These are phyloP conservation scores for Megaustenia siamemsis DNA, from an alignment of 2,888 invertebrate genomes.

Conservation along the genomic window DNA sequence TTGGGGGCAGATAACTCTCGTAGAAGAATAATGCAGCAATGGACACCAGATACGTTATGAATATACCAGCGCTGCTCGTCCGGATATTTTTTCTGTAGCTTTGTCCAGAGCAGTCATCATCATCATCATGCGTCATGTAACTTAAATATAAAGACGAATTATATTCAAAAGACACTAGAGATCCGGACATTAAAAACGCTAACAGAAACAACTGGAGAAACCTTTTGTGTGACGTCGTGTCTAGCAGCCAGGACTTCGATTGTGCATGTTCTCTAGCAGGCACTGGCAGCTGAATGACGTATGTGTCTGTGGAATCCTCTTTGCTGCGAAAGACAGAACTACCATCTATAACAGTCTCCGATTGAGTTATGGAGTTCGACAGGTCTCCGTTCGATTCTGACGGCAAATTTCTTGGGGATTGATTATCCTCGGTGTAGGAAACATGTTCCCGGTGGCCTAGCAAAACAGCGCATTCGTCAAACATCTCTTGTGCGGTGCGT, in stretches of 20 bases:
- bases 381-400: background rate
- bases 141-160: conserved; percentile 4
- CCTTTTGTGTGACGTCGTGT: background rate
- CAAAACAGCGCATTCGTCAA: conserved; percentile 44
- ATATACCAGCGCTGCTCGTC: conserved; percentile 16
- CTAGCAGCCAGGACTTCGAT: background rate
- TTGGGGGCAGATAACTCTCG: background rate
- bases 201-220: background rate
- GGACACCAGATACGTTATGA: conserved; percentile 30
- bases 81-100: background rate
- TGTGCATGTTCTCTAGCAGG: background rate
- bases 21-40: background rate
- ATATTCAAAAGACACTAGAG: conserved; percentile 26
- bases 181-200: conserved; percentile 24
- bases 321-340: background rate
- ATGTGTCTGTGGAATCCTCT: background rate
- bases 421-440: background rate
- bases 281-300: background rate
- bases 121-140: background rate
- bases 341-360: background rate
- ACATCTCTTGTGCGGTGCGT: conserved; percentile 45
- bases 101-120: background rate
- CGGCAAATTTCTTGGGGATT: background rate
- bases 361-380: conserved; percentile 22
- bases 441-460: background rate